Base-by-base conservation (phyloP, 2,888 invertebrate species). In the Galerucella calmariensis region DNA sequence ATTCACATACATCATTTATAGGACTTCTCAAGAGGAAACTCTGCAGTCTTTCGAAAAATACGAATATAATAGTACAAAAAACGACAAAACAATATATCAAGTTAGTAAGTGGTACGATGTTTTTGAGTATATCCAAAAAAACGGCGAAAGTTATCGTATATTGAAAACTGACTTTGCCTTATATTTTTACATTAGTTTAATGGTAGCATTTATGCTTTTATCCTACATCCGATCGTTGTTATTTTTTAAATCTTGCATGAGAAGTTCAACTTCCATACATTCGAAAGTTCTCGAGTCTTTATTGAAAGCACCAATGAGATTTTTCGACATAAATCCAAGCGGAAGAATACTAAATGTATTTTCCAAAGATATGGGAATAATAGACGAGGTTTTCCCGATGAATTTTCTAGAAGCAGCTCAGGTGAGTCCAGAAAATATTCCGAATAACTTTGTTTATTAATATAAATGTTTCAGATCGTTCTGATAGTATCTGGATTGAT, bases 301-400 rank as follows among this genome's bases (percentile, higher is more conserved):
- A 48, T 85, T 78, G 67, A 82, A 82, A 73, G 79, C 80, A 3
- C 89, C 90, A 1, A 91, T 93, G 88, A 96, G n/a, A n/a, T n/a
- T n/a, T n/a, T n/a, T n/a, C n/a, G n/a, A n/a, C n/a, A n/a, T n/a
- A n/a, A n/a, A n/a, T 86, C 95, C 96, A 3, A 92, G 92, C 80
- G 94, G 94, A 56, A 89, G 94, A 68, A 94, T 97, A 76, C 88
- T 97, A 61, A 94, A 93, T 78, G 79, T 96, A 78, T 95, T 96
- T 83, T 93, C 95, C 0, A 95, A 95, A 84, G 96, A 96, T 83
- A 91, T 95, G 84, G 94, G 94, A 0, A 91, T 92, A 0, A 91
- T 95, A 84, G 95, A 95, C 81, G 95, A 95, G 81, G 84, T 92
- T 41, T 85, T 94, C 9, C 94, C 94, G 0, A 90, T 92, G 75